phyloP scores from a whole-genome alignment of 2,888 invertebrate species.

The Drosophila robusta region DNA sequence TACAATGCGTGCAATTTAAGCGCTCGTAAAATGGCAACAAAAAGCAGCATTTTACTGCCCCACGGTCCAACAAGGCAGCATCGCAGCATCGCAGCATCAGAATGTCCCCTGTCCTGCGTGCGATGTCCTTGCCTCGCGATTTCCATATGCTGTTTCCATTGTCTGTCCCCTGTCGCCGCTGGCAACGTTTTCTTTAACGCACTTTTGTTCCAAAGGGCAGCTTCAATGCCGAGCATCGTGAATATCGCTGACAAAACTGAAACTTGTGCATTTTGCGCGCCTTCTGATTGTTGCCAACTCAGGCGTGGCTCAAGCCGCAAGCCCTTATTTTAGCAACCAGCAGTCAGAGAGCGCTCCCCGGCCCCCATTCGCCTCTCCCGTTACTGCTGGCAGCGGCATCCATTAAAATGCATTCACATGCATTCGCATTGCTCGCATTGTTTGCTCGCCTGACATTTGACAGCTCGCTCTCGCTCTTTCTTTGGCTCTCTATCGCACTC shows the following conservation, averaged over 20 bases:
- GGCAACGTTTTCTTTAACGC: slow-evolving; percentile 42
- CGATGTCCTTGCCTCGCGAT: neutral
- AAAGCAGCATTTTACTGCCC: slow-evolving; percentile 41
- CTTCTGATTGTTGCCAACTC: slow-evolving; percentile 30
- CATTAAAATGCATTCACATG: slow-evolving; percentile 68
- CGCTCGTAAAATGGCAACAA: slow-evolving; percentile 53
- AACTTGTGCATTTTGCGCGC: slow-evolving; percentile 38
- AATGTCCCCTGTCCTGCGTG: slow-evolving; percentile 6
- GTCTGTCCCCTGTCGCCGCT: slow-evolving; percentile 7
- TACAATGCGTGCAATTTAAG: slow-evolving; percentile 57
- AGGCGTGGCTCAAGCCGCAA: too few relatives aligned
- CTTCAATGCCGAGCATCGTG: neutral
- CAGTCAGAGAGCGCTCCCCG: neutral
- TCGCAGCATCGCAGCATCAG: slow-evolving; percentile 2
- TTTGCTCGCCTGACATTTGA: slow-evolving; percentile 41
- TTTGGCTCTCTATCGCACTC: neutral
- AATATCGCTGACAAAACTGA: slow-evolving; percentile 37
- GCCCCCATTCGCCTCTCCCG: neutral
- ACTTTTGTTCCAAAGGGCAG: slow-evolving; percentile 1
- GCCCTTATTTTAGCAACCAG: neutral
- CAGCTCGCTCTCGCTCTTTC: slow-evolving; percentile 7
- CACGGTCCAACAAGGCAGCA: slow-evolving; percentile 6
- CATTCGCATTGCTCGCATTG: slow-evolving; percentile 46
- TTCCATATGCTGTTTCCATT: neutral
- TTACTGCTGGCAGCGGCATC: slow-evolving; percentile 22